Evolutionary conservation across 1,140 invertebrate genomes (phyloP), one percentile per base, ranked within the genome.

Genomic region (Neodiprion virginianus): DNA sequence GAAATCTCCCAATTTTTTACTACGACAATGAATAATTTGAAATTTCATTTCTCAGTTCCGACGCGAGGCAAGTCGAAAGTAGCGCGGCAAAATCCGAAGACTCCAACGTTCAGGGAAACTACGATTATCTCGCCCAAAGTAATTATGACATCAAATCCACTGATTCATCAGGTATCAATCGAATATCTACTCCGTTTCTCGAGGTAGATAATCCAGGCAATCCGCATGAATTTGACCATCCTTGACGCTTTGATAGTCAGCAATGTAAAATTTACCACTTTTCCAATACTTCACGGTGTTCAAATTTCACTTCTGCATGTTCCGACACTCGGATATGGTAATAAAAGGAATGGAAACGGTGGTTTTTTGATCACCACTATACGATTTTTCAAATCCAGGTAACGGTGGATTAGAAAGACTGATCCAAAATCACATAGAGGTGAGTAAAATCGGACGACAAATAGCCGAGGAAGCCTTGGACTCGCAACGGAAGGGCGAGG

Each of bases 371-470:
- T 40, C 28, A 3, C 5, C 28, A 40, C 28, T 40, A 40, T 40
- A 2, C 28, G 28, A 3, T 40, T 70, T 8, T 70, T 40, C 28
- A 2, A 40, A 40, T 50, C 12, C 66, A 88, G 86, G 83, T 76
- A 87, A 87, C 69, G 87, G 90, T 69, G 93, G 93, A 67, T 92
- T 95, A 84, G 91, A 94, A 78, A 88, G 90, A 72, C 85, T 94
- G 75, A 94, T 95, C 78, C 93, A 91, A 79, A 93, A 90, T 65
- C 93, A 94, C 76, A 90, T 95, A 65, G 94, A 95, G 84, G 93
- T 93, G 71, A 94, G 93, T 84, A 95, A 95, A 88, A 95, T 95
- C 77, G 95, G 95, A 40, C 89, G 92, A 40, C 92, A 94, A 82
- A 94, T 95, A 82, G 94, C 93, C 0, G 93, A 94, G 69, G 92